Percentiles rank a stretch among this genome's conserved stretches.
phyloP scores from a whole-genome alignment of 2,113 vertebrate species.

The Ivindomyrus marchei region DNA sequence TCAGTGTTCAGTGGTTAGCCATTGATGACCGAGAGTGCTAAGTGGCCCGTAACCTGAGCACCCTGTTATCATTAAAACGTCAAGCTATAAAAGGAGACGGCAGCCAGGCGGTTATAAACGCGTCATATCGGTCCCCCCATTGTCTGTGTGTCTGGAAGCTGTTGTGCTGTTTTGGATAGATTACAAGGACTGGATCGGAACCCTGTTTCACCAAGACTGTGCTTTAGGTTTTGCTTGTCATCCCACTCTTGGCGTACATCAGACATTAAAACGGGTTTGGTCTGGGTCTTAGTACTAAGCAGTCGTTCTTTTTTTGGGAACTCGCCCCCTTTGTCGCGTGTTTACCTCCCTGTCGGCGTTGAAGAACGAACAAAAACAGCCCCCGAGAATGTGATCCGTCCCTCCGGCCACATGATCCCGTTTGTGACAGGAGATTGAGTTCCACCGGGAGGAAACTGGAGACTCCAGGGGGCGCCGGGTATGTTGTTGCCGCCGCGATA shows the following conservation, averaged over 20 bases:
- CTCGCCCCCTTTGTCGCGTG: background rate
- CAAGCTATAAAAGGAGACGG: background rate
- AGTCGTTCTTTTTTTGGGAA: background rate
- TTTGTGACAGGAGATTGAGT: background rate
- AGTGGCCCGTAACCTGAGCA: background rate
- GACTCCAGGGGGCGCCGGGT: background rate
- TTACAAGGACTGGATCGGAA: background rate
- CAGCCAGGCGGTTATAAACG: background rate
- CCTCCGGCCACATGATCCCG: conserved; percentile 5
- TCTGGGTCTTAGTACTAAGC: background rate
- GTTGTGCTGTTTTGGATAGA: background rate
- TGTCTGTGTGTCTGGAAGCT: background rate
- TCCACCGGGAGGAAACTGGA: conserved; percentile 3
- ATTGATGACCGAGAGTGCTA: background rate
- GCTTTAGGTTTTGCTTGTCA: background rate
- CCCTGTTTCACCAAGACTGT: background rate
- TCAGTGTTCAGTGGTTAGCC: background rate
- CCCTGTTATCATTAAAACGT: background rate
- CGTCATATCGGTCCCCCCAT: background rate
- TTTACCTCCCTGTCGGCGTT: background rate
- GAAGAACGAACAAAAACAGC: background rate
- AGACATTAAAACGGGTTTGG: background rate
- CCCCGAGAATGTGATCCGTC: background rate
- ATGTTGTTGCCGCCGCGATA: background rate
- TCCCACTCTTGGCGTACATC: background rate